Base-by-base conservation (phyloP, 2,797 vertebrate genomes). In the Valencia hispanica region DNA sequence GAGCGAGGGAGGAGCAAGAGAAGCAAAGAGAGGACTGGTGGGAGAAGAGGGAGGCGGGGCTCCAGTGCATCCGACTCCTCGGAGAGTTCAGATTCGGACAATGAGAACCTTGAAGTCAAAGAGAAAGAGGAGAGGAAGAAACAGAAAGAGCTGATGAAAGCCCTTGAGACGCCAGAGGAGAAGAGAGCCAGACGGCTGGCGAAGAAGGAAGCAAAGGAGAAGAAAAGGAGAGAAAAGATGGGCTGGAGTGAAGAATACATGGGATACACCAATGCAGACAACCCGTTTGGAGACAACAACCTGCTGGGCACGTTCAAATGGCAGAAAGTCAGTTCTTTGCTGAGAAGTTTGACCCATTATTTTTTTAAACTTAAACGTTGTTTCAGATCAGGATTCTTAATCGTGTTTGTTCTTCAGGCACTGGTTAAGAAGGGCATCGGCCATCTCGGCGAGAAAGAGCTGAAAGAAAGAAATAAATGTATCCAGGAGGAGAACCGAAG, bases 171-270 rank as follows among this genome's bases (percentile, higher is more conserved):
- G 0, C 98, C 98, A 0, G 98, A 99, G 83, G 98, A 99, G 91
- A 99, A 99, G 80, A 93, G 98, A 32, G 97, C 98, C 0, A 95
- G 98, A n/a, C 94, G 98, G 12, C 86, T 99, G 84, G 95, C 97
- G 39, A 99, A 99, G 91, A 99, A 99, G 72, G 98, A 99, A 72
- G 95, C 98, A 55, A 99, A 99, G 78, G 98, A 99, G 91, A 96
- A 98, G 82, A 98, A 97, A 87, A 97, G 98, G 87, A 94, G 98
- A 10, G 97, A 99, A 91, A 99, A 99, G 93, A 99, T 99, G 98
- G 98, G 98, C 27, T 99, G 98, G 98, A 98, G 98, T 1, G 98
- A 99, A 86, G 98, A 99, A 84, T 99, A 99, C 86, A 98, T 99
- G 98, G 98, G 98, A 3, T 99, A 99, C 90, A 99, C 98, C 73